These are phyloP conservation scores for Machimus atricapillus DNA, from an alignment of 2,888 invertebrate genomes.

Conservation along the genomic window DNA sequence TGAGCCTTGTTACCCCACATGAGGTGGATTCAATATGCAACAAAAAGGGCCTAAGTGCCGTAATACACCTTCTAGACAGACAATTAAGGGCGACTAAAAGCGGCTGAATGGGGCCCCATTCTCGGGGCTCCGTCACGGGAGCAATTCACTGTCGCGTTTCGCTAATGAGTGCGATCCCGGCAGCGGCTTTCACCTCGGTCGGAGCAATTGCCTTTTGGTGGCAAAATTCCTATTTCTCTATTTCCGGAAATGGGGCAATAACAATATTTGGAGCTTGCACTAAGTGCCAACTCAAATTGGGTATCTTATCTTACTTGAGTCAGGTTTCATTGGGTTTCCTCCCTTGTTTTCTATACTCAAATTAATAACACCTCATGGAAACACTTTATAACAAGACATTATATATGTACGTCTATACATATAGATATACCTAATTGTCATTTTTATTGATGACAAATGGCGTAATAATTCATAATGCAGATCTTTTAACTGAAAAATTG, in stretches of 20 bases:
- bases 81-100: slow-evolving; percentile 33
- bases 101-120: slow-evolving; percentile 2
- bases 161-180: slow-evolving; percentile 13
- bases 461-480: too few relatives aligned
- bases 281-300: background rate
- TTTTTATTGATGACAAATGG: too few relatives aligned
- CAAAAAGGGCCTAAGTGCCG: slow-evolving; percentile 31
- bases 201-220: slow-evolving; percentile 15
- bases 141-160: slow-evolving; percentile 19
- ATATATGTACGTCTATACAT: too few relatives aligned
- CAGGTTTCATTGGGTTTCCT: background rate
- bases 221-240: background rate
- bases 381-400: too few relatives aligned
- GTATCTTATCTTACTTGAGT: background rate
- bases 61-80: slow-evolving; percentile 37
- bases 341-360: background rate
- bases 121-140: background rate
- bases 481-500: too few relatives aligned
- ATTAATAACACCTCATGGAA: background rate
- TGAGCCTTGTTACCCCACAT: slow-evolving; percentile 21
- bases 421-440: too few relatives aligned
- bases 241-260: background rate
- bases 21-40: slow-evolving; percentile 34
- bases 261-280: background rate
- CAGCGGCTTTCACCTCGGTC: background rate